phyloP scores from a whole-genome alignment of 2,888 invertebrate genomes.

The Melieria picta region DNA sequence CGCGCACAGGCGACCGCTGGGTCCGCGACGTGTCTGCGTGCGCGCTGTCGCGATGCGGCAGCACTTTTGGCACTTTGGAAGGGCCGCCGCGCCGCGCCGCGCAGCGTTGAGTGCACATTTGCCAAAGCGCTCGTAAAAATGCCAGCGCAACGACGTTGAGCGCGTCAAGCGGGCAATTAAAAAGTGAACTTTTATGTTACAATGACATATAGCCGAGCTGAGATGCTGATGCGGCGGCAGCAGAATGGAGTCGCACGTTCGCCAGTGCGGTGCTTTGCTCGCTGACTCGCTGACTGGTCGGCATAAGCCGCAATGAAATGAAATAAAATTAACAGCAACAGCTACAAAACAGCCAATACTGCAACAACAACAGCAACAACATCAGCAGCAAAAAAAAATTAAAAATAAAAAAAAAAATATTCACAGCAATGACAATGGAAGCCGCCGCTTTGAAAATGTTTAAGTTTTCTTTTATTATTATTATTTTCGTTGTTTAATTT shows the following conservation, averaged over 20 bases:
- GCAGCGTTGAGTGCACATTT: conserved; percentile 52
- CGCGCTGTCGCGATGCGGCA: conserved; percentile 18
- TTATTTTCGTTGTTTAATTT: no score
- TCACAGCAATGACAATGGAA: no score
- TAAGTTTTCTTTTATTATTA: no score
- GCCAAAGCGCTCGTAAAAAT: conserved; percentile 62
- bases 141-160: conserved; percentile 61
- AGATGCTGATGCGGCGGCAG: no score
- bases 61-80: background rate
- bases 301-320: conserved; percentile 50
- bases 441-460: no score
- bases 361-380: conserved; percentile 20
- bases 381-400: background rate
- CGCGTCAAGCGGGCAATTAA: conserved; percentile 62
- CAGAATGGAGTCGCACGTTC: no score
- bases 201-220: conserved; percentile 57
- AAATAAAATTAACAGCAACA: conserved; percentile 41
- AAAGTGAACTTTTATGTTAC: conserved; percentile 63
- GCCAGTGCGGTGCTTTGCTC: no score
- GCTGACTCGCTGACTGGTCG: no score
- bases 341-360: conserved; percentile 12
- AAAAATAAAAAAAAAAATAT: background rate
- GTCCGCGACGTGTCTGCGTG: conserved; percentile 4
- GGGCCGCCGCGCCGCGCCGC: background rate
- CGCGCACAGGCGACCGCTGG: background rate